Evolutionary conservation across 1,140 invertebrate species (phyloP).

Genomic region (Microplitis mediator): DNA sequence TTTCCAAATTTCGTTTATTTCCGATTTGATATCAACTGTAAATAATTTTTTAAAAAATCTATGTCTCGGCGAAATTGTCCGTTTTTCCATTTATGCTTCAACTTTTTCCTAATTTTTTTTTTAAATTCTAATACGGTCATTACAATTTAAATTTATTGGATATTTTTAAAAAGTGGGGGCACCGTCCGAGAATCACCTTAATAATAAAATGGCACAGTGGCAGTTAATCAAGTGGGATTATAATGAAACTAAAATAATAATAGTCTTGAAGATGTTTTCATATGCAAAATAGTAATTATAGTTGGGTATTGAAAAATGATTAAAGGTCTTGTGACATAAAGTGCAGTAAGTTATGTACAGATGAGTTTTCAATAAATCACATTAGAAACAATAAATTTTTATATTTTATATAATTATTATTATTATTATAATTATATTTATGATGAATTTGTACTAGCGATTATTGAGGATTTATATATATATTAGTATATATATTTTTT

Average conservation of each 20-base stretch:
- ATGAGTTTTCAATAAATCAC: conserved; percentile 37
- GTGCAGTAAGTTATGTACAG: conserved; percentile 31
- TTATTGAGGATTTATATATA: not conserved
- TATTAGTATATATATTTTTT: not conserved
- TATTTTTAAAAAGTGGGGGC: too few species aligned
- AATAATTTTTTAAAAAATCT: too few species aligned
- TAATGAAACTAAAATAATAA: not conserved
- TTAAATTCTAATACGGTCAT: too few species aligned
- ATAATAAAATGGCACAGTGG: conserved; percentile 1
- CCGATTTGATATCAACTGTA: too few species aligned
- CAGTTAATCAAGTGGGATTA: conserved; percentile 21
- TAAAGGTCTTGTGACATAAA: conserved; percentile 22
- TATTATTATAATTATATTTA: not conserved
- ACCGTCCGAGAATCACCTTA: too few species aligned
- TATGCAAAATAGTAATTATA: conserved; percentile 12
- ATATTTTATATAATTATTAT: not conserved
- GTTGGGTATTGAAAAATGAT: not conserved
- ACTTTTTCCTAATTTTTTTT: too few species aligned
- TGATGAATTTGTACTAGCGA: not conserved
- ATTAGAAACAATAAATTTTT: conserved; percentile 27
- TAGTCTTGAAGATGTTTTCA: conserved; percentile 30
- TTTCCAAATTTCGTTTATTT: too few species aligned
- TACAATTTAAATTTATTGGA: too few species aligned
- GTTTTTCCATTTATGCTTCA: too few species aligned
- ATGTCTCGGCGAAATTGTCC: too few species aligned